Evolutionary conservation across 2,113 vertebrate genomes (phyloP).

Genomic region (Irena cyanogastra): DNA sequence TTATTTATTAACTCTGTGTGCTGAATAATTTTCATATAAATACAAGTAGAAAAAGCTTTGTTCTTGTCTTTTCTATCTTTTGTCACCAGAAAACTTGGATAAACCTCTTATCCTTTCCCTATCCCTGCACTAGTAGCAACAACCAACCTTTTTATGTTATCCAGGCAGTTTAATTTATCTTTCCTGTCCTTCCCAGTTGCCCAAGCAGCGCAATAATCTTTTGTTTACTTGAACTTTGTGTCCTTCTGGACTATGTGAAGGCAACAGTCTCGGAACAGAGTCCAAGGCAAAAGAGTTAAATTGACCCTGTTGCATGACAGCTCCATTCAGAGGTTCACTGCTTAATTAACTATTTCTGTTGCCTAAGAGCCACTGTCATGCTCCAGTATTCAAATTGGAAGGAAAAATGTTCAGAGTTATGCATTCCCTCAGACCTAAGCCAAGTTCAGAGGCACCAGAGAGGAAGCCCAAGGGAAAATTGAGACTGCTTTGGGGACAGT

Average conservation of each 20-base stretch:
- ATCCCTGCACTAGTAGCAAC: not conserved
- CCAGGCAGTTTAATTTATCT: slow-evolving; percentile 13
- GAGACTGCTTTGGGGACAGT: not conserved
- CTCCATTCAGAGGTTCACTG: not conserved
- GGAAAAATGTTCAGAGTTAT: not conserved
- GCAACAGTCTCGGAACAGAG: not conserved
- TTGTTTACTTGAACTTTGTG: slow-evolving; percentile 39
- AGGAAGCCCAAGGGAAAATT: not conserved
- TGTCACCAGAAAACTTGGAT: not conserved
- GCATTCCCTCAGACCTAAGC: not conserved
- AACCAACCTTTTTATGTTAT: not conserved
- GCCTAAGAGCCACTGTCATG: not conserved
- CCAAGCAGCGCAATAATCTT: not conserved
- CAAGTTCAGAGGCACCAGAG: not conserved
- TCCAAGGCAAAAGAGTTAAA: slow-evolving; percentile 67
- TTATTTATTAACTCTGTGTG: not conserved
- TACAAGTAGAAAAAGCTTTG: not conserved
- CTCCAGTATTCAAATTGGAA: not conserved
- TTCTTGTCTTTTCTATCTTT: not conserved
- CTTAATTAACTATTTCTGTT: slow-evolving; percentile 1
- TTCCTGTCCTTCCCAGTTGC: not conserved
- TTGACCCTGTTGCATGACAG: slow-evolving; percentile 46
- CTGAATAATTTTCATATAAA: not conserved
- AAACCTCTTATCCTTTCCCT: not conserved
- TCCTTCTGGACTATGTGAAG: slow-evolving; percentile 36